A percentile compares a stretch with the other conserved stretches of the same genome.
Evolutionary conservation across 2,888 invertebrate genomes (phyloP).

Genomic region (Perizoma affinitatum): DNA sequence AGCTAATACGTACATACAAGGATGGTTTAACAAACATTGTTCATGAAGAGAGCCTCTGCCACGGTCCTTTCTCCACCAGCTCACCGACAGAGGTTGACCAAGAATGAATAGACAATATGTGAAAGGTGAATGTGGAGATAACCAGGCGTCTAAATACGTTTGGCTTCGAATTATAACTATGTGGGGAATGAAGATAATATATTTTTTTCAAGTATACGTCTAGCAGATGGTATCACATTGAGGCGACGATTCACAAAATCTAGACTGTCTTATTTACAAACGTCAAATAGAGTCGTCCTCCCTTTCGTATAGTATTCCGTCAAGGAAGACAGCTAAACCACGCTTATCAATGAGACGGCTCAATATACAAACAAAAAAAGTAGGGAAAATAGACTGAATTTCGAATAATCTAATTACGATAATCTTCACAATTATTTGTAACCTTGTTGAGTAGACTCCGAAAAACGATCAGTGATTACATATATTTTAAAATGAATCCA

Average conservation of each 20-base stretch:
- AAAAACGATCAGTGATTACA: slow-evolving; percentile 40
- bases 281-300: no score
- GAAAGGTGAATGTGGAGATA: slow-evolving; percentile 25
- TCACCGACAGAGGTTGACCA: no score
- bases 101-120: slow-evolving; percentile 19
- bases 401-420: slow-evolving; percentile 51
- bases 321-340: no score
- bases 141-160: slow-evolving; percentile 14
- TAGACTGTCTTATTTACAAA: background rate
- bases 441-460: slow-evolving; percentile 55
- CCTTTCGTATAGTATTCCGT: no score
- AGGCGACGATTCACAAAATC: no score
- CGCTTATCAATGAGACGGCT: no score
- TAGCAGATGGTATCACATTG: slow-evolving; percentile 7
- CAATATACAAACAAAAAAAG: slow-evolving; percentile 8
- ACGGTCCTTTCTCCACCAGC: no score
- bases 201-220: background rate
- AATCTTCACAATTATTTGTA: slow-evolving; percentile 70
- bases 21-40: slow-evolving; percentile 37
- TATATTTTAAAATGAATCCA: slow-evolving; percentile 21
- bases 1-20: slow-evolving; percentile 55
- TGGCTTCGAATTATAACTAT: slow-evolving; percentile 12
- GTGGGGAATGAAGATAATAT: background rate
- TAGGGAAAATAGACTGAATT: slow-evolving; percentile 37
- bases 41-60: slow-evolving; percentile 43